Conservation (phyloP, 2,113 vertebrate species). For the Odobenus rosmarus region DNA sequence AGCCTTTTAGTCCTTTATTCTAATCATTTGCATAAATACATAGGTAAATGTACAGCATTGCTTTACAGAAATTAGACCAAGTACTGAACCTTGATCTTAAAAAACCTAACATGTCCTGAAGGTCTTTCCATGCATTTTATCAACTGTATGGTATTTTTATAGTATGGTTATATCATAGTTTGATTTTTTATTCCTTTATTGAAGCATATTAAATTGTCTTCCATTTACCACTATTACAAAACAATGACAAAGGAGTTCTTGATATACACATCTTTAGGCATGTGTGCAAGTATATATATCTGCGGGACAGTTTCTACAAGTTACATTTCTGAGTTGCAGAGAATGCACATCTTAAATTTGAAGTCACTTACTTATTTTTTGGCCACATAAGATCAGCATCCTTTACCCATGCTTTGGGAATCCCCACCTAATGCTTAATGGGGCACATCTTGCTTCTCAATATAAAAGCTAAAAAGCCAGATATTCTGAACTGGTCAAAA, state of each 20-base stretch:
- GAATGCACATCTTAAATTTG: not conserved
- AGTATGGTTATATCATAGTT: not conserved
- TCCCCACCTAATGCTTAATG: not conserved
- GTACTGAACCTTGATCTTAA: not conserved
- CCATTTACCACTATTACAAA: not conserved
- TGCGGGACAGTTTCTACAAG: not conserved
- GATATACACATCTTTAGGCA: not conserved
- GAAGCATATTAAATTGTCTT: not conserved
- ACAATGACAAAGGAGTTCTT: not conserved
- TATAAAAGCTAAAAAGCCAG: not conserved
- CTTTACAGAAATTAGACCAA: not conserved
- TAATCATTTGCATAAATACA: not conserved
- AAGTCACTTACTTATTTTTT: not conserved
- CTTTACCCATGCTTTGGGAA: not conserved
- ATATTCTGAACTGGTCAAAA: not conserved
- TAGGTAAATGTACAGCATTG: not conserved
- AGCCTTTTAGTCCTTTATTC: not conserved
- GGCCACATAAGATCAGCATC: not conserved
- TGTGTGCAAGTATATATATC: not conserved
- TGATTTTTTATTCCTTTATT: not conserved
- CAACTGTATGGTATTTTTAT: not conserved
- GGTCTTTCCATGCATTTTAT: not conserved
- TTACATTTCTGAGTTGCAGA: constrained; percentile 17
- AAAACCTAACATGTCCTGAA: not conserved
- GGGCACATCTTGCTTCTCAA: not conserved